These are phyloP conservation scores for Anoplopoma fimbria DNA, from an alignment of 2,113 vertebrate genomes.

Conservation along the genomic window DNA sequence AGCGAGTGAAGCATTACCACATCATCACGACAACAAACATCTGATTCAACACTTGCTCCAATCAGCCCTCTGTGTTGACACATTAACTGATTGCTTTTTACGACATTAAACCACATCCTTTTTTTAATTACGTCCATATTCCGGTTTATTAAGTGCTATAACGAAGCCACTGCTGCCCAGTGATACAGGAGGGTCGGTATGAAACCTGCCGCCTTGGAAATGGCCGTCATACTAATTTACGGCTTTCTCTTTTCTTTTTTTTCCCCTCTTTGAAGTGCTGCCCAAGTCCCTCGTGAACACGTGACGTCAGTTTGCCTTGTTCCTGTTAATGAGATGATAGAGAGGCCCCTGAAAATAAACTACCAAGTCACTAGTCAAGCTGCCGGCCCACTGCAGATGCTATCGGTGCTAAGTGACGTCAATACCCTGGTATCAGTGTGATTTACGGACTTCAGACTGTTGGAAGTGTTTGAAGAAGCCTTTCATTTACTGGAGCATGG, in stretches of 20 bases:
- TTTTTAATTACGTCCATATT: neutral
- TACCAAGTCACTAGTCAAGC: slow-evolving; percentile 4
- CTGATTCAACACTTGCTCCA: slow-evolving; percentile 16
- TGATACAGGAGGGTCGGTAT: neutral
- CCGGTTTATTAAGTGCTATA: slow-evolving; percentile 27
- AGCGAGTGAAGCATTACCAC: slow-evolving; percentile 7
- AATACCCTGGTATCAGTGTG: neutral
- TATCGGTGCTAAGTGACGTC: slow-evolving; percentile 6
- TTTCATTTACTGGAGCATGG: neutral
- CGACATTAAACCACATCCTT: slow-evolving; percentile 19
- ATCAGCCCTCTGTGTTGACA: slow-evolving; percentile 27
- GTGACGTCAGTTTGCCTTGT: slow-evolving; percentile 55
- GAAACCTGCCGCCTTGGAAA: slow-evolving; percentile 16
- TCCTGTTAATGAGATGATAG: slow-evolving; percentile 57
- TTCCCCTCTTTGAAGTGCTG: slow-evolving; percentile 44
- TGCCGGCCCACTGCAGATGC: slow-evolving; percentile 15
- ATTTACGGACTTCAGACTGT: neutral
- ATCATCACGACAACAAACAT: neutral
- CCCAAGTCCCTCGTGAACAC: slow-evolving; percentile 36
- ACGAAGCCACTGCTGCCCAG: neutral
- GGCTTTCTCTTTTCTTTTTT: slow-evolving; percentile 2
- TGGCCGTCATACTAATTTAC: slow-evolving; percentile 46
- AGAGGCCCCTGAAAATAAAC: slow-evolving; percentile 21
- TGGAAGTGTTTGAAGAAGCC: neutral
- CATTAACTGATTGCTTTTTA: slow-evolving; percentile 51